phyloP scores from a whole-genome alignment of 1,140 invertebrate genomes.

The Meloidogyne chitwoodi region DNA sequence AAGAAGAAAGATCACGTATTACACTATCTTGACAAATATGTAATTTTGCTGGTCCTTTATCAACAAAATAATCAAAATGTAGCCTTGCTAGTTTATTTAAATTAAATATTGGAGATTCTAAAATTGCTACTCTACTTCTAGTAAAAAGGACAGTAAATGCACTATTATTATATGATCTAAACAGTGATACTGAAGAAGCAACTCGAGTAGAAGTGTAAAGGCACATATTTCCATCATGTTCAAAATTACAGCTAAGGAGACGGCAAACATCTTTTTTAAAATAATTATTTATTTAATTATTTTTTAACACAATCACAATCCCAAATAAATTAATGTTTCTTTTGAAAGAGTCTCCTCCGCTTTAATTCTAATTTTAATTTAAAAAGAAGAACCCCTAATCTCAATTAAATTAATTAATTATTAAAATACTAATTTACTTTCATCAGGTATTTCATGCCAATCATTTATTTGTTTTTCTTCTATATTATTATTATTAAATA shows the following conservation, averaged over 20 bases:
- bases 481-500: too few relatives aligned
- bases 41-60: conserved; percentile 42
- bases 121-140: conserved; percentile 40
- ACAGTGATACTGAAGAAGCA: conserved; percentile 13
- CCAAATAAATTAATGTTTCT: too few relatives aligned
- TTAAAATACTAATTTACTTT: too few relatives aligned
- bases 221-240: conserved; percentile 44
- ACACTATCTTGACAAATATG: conserved; percentile 56
- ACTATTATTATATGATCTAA: conserved; percentile 31
- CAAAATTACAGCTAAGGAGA: conserved; percentile 48
- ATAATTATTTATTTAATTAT: conserved; percentile 8
- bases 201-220: conserved; percentile 44
- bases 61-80: conserved; percentile 52
- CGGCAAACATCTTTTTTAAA: conserved; percentile 54
- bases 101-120: conserved; percentile 44
- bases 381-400: too few relatives aligned
- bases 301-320: too few relatives aligned
- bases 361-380: neutral
- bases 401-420: too few relatives aligned
- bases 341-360: too few relatives aligned
- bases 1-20: conserved; percentile 35
- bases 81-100: conserved; percentile 50
- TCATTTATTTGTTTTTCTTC: neutral
- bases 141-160: conserved; percentile 41
- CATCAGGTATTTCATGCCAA: conserved; percentile 4